These are phyloP conservation scores for Spinus olivaceus DNA, from an alignment of 2,797 vertebrate species.

Conservation along the genomic window DNA sequence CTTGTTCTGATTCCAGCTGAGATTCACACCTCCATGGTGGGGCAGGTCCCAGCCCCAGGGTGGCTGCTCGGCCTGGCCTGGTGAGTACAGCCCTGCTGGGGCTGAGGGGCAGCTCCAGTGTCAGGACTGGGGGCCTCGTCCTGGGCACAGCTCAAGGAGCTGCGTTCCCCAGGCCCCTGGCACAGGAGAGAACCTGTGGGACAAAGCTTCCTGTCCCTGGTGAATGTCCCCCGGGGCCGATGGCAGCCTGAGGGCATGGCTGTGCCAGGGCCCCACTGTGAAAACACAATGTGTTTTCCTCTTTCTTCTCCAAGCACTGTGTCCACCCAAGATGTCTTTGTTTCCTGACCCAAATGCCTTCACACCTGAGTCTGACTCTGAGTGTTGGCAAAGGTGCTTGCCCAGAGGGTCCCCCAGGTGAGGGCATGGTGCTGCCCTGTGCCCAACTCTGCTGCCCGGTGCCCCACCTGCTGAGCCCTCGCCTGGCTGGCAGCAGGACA, in stretches of 20 bases:
- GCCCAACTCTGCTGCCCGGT: accelerated
- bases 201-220: accelerated
- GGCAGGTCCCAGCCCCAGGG: background rate
- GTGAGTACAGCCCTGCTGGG: accelerated
- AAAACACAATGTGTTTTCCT: accelerated
- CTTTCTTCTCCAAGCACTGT: background rate
- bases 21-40: background rate
- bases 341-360: background rate
- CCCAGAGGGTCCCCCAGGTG: background rate
- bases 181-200: accelerated
- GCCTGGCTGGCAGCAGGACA: background rate
- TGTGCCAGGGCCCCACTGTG: accelerated
- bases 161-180: accelerated
- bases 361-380: too few species aligned
- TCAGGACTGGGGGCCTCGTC: accelerated
- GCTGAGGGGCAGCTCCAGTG: background rate
- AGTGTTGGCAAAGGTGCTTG: background rate
- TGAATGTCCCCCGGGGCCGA: accelerated
- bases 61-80: background rate
- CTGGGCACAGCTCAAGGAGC: background rate
- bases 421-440: accelerated
- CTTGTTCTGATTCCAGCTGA: background rate
- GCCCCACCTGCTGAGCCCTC: background rate
- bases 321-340: accelerated
- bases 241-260: accelerated